Base-by-base conservation (phyloP, 2,797 vertebrate genomes). In the Champsocephalus esox region DNA sequence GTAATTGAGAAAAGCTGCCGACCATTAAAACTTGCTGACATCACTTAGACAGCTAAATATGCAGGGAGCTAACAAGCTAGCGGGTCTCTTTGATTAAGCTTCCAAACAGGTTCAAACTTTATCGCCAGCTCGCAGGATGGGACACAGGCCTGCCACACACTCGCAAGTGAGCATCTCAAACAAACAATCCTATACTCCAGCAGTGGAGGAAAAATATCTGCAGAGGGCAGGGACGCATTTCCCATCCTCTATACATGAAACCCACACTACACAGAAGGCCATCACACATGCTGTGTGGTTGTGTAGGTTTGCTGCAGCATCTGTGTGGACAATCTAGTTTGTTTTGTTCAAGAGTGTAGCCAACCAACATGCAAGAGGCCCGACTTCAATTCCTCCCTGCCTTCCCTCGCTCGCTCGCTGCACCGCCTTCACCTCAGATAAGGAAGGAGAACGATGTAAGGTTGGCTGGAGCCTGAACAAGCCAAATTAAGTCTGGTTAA, bases 11-110 rank as follows among this genome's bases (percentile, higher is more conserved):
- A 94, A 95, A 95, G 86, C 91, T 95, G 94, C 89, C 65, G 82
- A 87, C 90, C 92, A 93, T 96, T 96, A 95, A 94, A 94, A 94
- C 83, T 93, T 93, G 94, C 94, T 95, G 94, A 96, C 94, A 94
- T 95, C 91, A 94, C 89, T 92, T 88, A 93, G 89, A 87, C 79
- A 59, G 87, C 88, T 91, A 89, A 93, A 91, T 90, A 91, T 91
- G 92, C 88, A 90, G 87, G 89, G 81, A 92, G 92, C 86, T 93
- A 94, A 94, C 87, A 72, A 94, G 90, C 85, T 77, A 72, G 88
- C 75, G 74, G 82, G 82, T 88, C 85, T 38, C 84, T 92, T 90
- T 92, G 91, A 92, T 86, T 89, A 84, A 81, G 86, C 87, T 85
- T 73, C 82, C 85, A 90, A 87, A 89, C 86, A 87, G 89, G 89